These are phyloP conservation scores for Pachypanchax playfairii DNA, from an alignment of 2,113 vertebrate genomes.

Conservation along the genomic window DNA sequence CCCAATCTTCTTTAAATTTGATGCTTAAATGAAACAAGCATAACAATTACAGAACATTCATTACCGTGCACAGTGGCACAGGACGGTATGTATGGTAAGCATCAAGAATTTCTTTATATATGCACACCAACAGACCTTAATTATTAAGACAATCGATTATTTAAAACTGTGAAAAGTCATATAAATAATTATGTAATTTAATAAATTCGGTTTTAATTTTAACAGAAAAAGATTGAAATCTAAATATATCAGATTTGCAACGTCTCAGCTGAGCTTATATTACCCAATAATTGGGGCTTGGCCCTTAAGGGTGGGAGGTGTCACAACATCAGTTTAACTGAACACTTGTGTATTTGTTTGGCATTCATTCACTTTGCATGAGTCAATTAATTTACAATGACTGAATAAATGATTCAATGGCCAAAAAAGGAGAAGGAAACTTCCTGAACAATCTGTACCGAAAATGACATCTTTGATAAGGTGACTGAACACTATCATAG, in stretches of 20 bases:
- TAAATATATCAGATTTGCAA: not conserved
- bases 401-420: not conserved
- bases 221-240: too few species aligned
- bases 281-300: not conserved
- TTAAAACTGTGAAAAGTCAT: too few species aligned
- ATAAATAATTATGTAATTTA: too few species aligned
- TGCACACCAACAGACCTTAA: too few species aligned
- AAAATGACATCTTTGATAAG: not conserved
- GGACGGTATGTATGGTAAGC: too few species aligned
- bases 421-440: not conserved
- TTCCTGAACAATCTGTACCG: not conserved
- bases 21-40: not conserved
- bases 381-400: not conserved
- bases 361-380: not conserved
- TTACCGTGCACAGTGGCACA: not conserved
- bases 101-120: too few species aligned
- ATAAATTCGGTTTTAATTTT: too few species aligned
- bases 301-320: not conserved
- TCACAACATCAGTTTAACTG: not conserved
- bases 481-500: not conserved
- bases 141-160: too few species aligned
- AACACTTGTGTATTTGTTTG: not conserved
- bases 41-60: not conserved
- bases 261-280: not conserved
- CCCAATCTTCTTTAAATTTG: conserved; percentile 14